Base-by-base conservation (phyloP, 2,113 vertebrate genomes). In the Austrofundulus limnaeus region DNA sequence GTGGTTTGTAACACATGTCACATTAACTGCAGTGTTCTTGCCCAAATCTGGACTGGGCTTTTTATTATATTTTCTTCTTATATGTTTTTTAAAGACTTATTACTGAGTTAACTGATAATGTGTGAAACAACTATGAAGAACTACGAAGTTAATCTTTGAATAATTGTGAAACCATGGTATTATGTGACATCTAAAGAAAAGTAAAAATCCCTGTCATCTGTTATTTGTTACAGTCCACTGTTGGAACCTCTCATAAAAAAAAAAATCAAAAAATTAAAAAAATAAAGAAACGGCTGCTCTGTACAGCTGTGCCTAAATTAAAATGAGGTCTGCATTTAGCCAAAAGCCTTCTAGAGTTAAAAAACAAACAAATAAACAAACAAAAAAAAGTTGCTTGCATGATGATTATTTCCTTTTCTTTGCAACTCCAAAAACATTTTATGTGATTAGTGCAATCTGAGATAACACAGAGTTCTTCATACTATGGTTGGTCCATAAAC, bases 321-420 rank as follows among this genome's bases (percentile, higher is more conserved):
- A 86, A 71, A 82, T 60, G 71, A 51, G 66, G 49, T 70, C 70
- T 51, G 70, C 53, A 41, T 20, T 61, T 53, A 77, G 80, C 78
- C 85, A 72, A 71, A 69, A 48, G 72, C 47, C 61, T 72, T 88
- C 79, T 66, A 72, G 50, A 70, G 70, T 74, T 55, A 72, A 78
- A 67, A 77, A 72, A 66, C 2, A 80, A 78, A 80, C 46, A 73
- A 75, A 69, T n/a, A 76, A 20, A n/a, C n/a, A n/a, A n/a, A 24
- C 3, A 28, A 28, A 28, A 28, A 28, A 28, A 28, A 28, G 25
- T 28, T 28, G 25, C 3, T 28, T 28, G 25, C 12, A 49, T 24
- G 21, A 16, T 8, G 4, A 8, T 2, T 23, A 15, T 49, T 49
- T 49, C 25, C 21, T 16, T 10, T 24, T n/a, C 16, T 49, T 49